Percentiles rank a stretch among this genome's conserved stretches.
Evolutionary conservation across 1,140 invertebrate species (phyloP).

Genomic region (Euura lappo): DNA sequence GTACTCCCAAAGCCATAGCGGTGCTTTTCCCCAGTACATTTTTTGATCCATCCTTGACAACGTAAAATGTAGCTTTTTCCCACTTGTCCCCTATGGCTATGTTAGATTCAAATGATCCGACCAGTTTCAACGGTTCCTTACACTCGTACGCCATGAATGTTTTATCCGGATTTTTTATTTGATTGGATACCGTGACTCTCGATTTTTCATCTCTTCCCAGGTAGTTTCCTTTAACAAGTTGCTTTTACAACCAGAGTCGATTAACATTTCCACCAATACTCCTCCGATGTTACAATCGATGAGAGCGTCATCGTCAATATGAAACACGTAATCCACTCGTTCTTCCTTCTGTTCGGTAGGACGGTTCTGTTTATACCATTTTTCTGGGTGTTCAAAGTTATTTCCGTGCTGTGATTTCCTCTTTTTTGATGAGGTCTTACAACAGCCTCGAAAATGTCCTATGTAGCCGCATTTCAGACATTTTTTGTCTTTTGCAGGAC

Average conservation of each 20-base stretch:
- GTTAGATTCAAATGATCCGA: constrained; percentile 19
- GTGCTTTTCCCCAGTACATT: too few species aligned
- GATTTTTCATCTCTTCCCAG: too few species aligned
- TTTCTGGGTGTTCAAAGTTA: neutral
- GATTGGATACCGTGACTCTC: constrained; percentile 26
- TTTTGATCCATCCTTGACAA: too few species aligned
- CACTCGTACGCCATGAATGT: constrained; percentile 23
- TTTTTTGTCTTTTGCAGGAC: too few species aligned
- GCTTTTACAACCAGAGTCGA: too few species aligned
- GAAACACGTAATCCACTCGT: constrained; percentile 28
- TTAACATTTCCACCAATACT: neutral
- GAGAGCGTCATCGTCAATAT: constrained; percentile 24
- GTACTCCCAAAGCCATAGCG: too few species aligned
- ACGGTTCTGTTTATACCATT: neutral
- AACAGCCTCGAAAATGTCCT: neutral
- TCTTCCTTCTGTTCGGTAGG: constrained; percentile 10
- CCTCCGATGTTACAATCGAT: neutral
- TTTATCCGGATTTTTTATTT: constrained; percentile 27
- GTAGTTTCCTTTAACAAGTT: too few species aligned
- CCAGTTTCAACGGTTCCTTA: constrained; percentile 18
- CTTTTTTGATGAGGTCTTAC: neutral
- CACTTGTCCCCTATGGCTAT: constrained; percentile 20
- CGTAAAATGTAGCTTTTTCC: too few species aligned
- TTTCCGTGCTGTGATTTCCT: neutral
- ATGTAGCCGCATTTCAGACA: too few species aligned